Evolutionary conservation across 2,888 invertebrate species (phyloP), one percentile per base, ranked within the genome.

Genomic region (Hecatera dysodea): DNA sequence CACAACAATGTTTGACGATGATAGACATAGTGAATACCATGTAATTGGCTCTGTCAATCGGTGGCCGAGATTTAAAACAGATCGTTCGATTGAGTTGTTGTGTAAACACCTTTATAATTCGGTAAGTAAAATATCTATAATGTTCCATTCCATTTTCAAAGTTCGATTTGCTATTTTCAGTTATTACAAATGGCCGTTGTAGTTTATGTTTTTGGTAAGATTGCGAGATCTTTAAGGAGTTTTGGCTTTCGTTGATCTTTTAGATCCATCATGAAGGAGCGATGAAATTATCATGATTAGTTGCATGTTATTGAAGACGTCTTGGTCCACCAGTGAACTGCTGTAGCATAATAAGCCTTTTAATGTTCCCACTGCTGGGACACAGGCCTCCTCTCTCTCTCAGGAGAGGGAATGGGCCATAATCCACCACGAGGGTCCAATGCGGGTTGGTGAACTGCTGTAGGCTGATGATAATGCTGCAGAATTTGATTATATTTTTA

Each of bases 1-100:
- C 63, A 73, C 48, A 73, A 77, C 72, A 68, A 70, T 75, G 69
- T 76, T 66, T 60, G 74, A 67, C 70, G 75, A 53, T 72, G 81
- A 73, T 70, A 66, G 78, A 78, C 76, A 75, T 68, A 69, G 77
- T 78, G 67, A 65, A 71, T 73, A 80, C 72, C 80, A 65, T 75
- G 75, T 82, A 80, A 82, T 82, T 78, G 75, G 64, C 46, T 42
- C 77, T 72, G 80, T 75, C 82, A 75, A 78, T 77, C 80, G 56
- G 33, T 67, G 67, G 17, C 44, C 24, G 60, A 70, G 77, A 80
- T 75, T 55, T 69, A 74, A 76, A 78, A 74, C 78, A 70, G 81
- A 63, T 56, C 42, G 62, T 57, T 52, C 62, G 57, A 74, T 81
- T 78, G 71, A 78, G 62, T 64, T 69, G 77, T 72, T 80, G 61